phyloP scores from a whole-genome alignment of 1,140 invertebrate genomes.

The Watersipora subatra region DNA sequence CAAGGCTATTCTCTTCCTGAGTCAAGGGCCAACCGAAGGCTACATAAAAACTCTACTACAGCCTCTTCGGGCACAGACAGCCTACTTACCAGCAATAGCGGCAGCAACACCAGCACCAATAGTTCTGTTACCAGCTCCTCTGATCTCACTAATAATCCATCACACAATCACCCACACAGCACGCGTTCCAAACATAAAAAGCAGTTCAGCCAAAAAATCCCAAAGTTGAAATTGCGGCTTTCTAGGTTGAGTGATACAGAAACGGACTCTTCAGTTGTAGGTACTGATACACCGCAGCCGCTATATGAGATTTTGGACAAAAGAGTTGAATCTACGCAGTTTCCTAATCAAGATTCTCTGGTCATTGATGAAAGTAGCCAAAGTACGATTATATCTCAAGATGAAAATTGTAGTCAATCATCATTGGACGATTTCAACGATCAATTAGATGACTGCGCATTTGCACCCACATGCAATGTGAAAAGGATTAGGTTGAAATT shows the following conservation, averaged over 20 bases:
- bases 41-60: not conserved
- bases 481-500: not conserved
- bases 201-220: not conserved
- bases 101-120: not conserved
- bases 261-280: not conserved
- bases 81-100: not conserved
- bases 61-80: not conserved
- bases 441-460: not conserved
- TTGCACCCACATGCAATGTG: not conserved
- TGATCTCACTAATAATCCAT: not conserved
- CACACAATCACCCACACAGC: not conserved
- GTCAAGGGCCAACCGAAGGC: conserved; percentile 15
- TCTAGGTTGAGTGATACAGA: not conserved
- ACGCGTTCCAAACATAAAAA: not conserved
- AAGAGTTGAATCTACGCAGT: not conserved
- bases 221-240: not conserved
- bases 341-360: not conserved
- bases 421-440: not conserved
- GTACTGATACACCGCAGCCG: not conserved
- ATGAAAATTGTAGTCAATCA: not conserved
- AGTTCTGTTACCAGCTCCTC: not conserved
- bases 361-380: not conserved
- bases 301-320: not conserved
- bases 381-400: not conserved
- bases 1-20: conserved; percentile 67